phyloP scores from a whole-genome alignment of 2,113 vertebrate species.

The Struthio camelus region DNA sequence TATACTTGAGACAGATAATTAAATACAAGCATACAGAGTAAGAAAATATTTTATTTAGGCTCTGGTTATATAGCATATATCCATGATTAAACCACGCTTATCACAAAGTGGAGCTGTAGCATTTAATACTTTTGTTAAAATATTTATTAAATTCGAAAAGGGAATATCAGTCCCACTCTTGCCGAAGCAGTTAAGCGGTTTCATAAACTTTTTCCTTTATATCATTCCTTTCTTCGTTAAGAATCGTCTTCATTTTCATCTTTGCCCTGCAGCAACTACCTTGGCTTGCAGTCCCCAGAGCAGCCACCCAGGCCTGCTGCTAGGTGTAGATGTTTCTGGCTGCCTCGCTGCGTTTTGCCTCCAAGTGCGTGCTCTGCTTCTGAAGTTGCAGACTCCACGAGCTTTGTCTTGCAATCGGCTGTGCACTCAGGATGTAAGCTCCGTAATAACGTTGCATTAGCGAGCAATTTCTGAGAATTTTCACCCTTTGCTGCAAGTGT shows the following conservation, averaged over 20 bases:
- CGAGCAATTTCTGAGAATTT: neutral
- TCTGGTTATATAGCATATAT: neutral
- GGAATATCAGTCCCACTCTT: neutral
- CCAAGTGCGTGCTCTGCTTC: neutral
- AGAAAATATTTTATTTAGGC: neutral
- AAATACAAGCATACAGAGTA: neutral
- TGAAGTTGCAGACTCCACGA: rapidly evolving
- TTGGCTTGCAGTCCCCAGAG: neutral
- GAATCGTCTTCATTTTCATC: neutral
- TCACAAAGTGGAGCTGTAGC: neutral
- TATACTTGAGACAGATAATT: neutral
- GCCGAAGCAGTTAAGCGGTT: neutral
- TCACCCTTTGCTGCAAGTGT: neutral
- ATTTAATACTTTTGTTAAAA: neutral
- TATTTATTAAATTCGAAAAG: neutral
- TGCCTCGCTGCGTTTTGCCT: neutral
- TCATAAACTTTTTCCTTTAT: neutral
- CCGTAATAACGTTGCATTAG: neutral
- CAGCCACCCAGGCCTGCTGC: neutral
- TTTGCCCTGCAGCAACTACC: neutral
- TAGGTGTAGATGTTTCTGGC: neutral
- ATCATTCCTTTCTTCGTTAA: neutral
- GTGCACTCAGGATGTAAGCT: neutral
- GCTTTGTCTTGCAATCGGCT: neutral
- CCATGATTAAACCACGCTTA: neutral